Conservation (phyloP, 2,888 invertebrate species). For the Cataglyphis altisquamis region DNA sequence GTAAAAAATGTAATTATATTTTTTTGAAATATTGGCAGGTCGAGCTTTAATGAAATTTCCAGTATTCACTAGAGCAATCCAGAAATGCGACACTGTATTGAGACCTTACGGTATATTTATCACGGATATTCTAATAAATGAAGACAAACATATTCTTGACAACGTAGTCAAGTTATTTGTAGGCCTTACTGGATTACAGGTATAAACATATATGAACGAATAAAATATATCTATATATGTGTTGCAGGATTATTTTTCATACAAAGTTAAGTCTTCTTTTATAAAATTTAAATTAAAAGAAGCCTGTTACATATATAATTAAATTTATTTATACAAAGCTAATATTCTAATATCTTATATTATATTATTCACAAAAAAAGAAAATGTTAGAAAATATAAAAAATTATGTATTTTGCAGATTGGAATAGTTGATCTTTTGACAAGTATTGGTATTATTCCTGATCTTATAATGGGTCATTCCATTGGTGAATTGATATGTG, state of each 20-base stretch:
- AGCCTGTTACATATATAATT: not conserved
- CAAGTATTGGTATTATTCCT: conserved; percentile 88
- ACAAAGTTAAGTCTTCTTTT: not conserved
- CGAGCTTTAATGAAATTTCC: conserved; percentile 89
- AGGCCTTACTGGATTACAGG: conserved; percentile 90
- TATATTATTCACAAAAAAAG: not conserved
- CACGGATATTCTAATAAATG: conserved; percentile 88
- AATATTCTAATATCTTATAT: not conserved
- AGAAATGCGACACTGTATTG: conserved; percentile 87
- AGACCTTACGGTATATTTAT: conserved; percentile 89
- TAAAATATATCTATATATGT: not conserved
- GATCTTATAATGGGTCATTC: conserved; percentile 96
- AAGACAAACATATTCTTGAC: conserved; percentile 88
- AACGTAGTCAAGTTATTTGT: conserved; percentile 91
- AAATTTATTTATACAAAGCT: not conserved
- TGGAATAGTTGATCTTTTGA: conserved; percentile 89
- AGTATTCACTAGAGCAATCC: conserved; percentile 89
- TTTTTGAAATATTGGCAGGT: conserved; percentile 86
- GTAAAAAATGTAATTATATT: not conserved
- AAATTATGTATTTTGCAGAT: conserved; percentile 83
- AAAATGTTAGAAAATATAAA: too few species aligned
- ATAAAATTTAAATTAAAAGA: not conserved
- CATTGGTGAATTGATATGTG: conserved; percentile 97
- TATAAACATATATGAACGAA: conserved; percentile 64
- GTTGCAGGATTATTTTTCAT: too few species aligned